Conservation (phyloP, 2,113 vertebrate genomes). For the Desmodus rotundus region DNA sequence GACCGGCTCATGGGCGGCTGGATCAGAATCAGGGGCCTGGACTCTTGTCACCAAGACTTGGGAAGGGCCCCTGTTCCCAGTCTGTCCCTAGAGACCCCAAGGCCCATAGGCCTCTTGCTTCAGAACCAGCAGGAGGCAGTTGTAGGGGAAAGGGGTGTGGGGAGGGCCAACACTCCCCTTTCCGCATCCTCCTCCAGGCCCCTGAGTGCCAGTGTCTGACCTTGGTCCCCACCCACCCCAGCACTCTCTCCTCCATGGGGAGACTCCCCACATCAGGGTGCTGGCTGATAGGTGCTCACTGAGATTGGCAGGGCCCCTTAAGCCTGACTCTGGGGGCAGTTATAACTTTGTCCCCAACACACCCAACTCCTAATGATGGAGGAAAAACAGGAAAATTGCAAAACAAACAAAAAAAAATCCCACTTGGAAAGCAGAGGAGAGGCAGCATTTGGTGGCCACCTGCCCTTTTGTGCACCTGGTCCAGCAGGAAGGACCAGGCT, state of each 20-base stretch:
- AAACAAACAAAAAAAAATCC: too few species aligned
- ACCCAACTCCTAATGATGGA: accelerated
- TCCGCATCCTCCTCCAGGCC: background rate
- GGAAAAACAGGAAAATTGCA: background rate
- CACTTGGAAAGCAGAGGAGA: background rate
- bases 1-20: accelerated
- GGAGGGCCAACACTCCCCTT: accelerated
- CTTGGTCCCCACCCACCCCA: background rate
- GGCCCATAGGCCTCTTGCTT: background rate
- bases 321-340: background rate
- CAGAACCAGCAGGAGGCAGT: background rate
- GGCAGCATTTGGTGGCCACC: accelerated
- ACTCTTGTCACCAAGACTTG: background rate
- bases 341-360: background rate
- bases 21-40: background rate
- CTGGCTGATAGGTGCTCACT: too few species aligned
- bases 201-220: background rate
- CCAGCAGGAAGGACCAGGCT: background rate
- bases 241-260: accelerated
- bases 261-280: accelerated
- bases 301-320: background rate
- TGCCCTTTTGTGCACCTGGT: background rate
- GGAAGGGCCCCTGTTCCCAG: background rate
- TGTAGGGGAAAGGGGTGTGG: accelerated
- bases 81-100: background rate